Evolutionary conservation across 2,797 vertebrate genomes (phyloP), one percentile per base, ranked within the genome.

Genomic region (Aulostomus chinensis): DNA sequence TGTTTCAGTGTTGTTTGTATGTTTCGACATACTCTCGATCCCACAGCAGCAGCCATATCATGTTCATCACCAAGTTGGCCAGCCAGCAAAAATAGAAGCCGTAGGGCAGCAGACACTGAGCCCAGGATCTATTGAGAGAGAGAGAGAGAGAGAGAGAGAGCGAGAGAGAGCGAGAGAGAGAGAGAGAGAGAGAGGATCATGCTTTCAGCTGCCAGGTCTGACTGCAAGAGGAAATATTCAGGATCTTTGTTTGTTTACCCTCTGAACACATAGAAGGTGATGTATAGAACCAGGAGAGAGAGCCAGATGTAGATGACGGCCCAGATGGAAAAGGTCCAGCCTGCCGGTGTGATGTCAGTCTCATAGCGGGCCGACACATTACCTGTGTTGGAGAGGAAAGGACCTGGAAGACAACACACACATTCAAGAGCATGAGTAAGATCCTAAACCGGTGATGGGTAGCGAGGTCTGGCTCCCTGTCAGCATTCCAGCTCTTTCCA

Each of bases 271-370:
- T 60, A 90, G 10, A 74, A 58, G 1, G 83, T 77, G 31, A 80
- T 31, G 70, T 91, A 92, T n/a, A 90, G 7, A 49, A 89, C 78
- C 80, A 86, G 86, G 9, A 90, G 50, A n/a, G 79, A 48, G 16
- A 91, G 86, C 89, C 89, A 92, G 12, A 73, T 80, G 7, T 92
- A 92, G 52, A 92, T 91, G 1, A 92, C 39, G 0, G 85, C 88
- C 91, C 90, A 92, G 72, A 92, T 90, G 5, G 90, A 89, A 75
- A 91, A 92, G 56, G 91, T 89, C 90, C 90, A 91, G 18, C 82
- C 76, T 1, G 90, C 85, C 0, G 90, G 90, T 7, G 90, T 92
- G 76, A 92, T 84, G 52, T 69, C 76, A 0, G 91, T 92, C 31
- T 80, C 68, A 26, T 88, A 87, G 29, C 30, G 75, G 4, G 11